These are phyloP conservation scores for Myrmophylax atrothorax DNA, from an alignment of 2,113 vertebrate species.

Conservation along the genomic window DNA sequence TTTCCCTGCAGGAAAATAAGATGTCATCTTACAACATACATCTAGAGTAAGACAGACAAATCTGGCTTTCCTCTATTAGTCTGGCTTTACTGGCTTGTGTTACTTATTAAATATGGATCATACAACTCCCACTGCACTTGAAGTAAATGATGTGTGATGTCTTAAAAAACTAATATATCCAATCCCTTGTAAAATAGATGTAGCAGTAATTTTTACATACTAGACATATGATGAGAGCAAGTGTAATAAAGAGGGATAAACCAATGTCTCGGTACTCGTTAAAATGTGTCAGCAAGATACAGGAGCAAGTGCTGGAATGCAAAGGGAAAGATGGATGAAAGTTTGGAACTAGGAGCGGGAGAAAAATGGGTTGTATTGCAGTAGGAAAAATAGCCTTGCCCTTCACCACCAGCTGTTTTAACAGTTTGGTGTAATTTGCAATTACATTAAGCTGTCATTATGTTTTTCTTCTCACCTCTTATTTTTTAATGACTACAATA, in stretches of 20 bases:
- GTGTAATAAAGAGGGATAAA: not conserved
- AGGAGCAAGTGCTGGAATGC: not conserved
- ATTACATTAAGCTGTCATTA: not conserved
- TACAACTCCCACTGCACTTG: not conserved
- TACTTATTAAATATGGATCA: not conserved
- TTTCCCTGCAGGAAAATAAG: not conserved
- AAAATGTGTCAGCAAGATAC: not conserved
- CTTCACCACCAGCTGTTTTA: not conserved
- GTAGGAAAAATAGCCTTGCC: not conserved
- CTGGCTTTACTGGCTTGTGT: not conserved
- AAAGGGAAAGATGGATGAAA: not conserved
- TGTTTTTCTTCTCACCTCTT: not conserved
- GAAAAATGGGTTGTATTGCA: not conserved
- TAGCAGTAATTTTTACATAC: not conserved
- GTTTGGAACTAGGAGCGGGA: not conserved
- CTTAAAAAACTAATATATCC: not conserved
- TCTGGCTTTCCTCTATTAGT: not conserved
- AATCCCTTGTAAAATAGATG: not conserved
- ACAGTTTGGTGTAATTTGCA: not conserved
- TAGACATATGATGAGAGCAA: not conserved
- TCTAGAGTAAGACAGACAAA: not conserved
- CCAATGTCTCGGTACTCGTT: rapidly evolving
- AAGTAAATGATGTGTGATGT: not conserved
- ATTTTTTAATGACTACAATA: not conserved
- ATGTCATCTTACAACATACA: not conserved